Conservation (phyloP, 2,888 invertebrate species). For the Caenorhabditis sp. region DNA sequence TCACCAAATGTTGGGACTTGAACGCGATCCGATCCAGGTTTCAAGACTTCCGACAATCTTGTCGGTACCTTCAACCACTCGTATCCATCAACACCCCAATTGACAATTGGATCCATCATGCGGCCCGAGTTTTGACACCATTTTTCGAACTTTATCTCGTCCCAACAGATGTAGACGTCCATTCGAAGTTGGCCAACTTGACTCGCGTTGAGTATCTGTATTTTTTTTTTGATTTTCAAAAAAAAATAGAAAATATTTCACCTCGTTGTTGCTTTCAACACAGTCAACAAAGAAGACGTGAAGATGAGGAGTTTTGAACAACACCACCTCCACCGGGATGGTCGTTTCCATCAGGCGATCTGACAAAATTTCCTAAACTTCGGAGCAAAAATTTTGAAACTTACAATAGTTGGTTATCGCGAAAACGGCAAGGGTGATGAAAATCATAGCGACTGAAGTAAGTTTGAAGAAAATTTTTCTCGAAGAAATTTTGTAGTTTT, state of each 20-base stretch:
- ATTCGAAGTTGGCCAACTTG: neutral
- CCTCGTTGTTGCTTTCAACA: neutral
- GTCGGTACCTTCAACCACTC: neutral
- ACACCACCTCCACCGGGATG: neutral
- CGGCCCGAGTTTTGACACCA: neutral
- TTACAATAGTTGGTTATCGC: neutral
- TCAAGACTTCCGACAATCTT: neutral
- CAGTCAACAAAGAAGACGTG: neutral
- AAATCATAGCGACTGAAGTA: neutral
- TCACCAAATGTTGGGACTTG: neutral
- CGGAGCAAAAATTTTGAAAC: neutral
- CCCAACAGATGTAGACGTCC: neutral
- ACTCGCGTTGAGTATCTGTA: neutral
- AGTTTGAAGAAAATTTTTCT: neutral
- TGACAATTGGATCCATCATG: neutral
- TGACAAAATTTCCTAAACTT: neutral
- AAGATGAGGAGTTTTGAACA: neutral
- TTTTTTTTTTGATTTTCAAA: neutral
- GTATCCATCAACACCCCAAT: neutral
- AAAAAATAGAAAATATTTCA: neutral
- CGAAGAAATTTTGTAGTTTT: neutral
- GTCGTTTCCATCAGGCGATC: neutral
- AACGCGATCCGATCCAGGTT: neutral
- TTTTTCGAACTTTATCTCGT: neutral
- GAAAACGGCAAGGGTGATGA: neutral